Evolutionary conservation across 2,797 vertebrate genomes (phyloP).

Genomic region (Leucoraja ocellata): DNA sequence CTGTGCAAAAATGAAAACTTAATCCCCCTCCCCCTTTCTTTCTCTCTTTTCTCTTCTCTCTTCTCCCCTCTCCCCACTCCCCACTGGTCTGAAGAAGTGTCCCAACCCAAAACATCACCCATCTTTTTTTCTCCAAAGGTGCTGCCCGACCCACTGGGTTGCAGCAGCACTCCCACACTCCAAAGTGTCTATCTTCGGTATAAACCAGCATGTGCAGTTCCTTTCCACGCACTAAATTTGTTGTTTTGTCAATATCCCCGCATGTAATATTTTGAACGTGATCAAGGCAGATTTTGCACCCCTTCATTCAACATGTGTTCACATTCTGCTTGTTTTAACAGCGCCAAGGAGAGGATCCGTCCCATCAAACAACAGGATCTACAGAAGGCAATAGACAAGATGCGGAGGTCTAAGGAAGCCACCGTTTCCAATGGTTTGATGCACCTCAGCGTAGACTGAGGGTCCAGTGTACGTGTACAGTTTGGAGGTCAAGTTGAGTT

Average conservation of each 20-base stretch:
- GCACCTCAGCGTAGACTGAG: conserved; percentile 79
- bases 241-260: neutral
- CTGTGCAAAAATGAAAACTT: no score
- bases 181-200: no score
- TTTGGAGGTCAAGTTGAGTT: conserved; percentile 17
- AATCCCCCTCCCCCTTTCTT: conserved; percentile 25
- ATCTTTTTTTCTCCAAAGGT: no score
- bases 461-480: neutral
- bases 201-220: no score
- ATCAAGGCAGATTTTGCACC: neutral
- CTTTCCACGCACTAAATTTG: no score
- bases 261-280: neutral
- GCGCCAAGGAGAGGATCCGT: conserved; percentile 71
- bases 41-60: neutral
- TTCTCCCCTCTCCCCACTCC: neutral
- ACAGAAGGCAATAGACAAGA: conserved; percentile 74
- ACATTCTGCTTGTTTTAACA: conserved; percentile 45
- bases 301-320: neutral
- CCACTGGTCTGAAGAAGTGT: no score
- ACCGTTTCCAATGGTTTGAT: conserved; percentile 65
- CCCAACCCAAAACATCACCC: no score
- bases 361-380: conserved; percentile 79
- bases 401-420: conserved; percentile 81
- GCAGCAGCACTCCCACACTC: no score
- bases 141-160: no score